Percentiles rank a stretch among this genome's conserved stretches.
These are phyloP conservation scores for Aelia acuminata DNA, from an alignment of 2,888 invertebrate species.

Conservation along the genomic window DNA sequence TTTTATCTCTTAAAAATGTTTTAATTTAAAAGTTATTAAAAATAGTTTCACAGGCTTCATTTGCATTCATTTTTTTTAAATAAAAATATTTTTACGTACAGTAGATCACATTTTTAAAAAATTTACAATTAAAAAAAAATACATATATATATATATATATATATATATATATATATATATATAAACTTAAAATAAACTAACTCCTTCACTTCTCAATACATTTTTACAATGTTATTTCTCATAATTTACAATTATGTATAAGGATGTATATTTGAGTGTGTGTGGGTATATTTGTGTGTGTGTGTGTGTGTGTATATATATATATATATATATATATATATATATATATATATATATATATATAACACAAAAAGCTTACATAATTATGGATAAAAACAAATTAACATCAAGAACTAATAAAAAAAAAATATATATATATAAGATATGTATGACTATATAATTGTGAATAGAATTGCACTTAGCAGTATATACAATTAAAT, in stretches of 20 bases:
- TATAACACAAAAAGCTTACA: background rate
- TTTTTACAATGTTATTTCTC: background rate
- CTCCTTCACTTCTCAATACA: slow-evolving; percentile 4
- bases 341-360: too few species aligned
- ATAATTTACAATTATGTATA: slow-evolving; percentile 26
- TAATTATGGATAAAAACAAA: background rate
- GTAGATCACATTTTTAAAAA: slow-evolving; percentile 29
- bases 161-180: slow-evolving; percentile 2
- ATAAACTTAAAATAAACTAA: slow-evolving; percentile 14
- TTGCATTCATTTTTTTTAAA: slow-evolving; percentile 11
- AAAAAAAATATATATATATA: background rate
- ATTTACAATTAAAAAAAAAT: slow-evolving; percentile 28
- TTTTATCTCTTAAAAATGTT: background rate
- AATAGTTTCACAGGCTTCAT: slow-evolving; percentile 31
- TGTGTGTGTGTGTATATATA: background rate
- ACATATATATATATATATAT: background rate
- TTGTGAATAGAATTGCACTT: slow-evolving; percentile 47
- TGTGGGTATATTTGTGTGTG: background rate
- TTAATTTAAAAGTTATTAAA: slow-evolving; percentile 44
- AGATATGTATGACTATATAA: slow-evolving; percentile 12
- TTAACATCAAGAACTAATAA: background rate
- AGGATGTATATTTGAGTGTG: background rate
- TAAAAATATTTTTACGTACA: slow-evolving; percentile 47
- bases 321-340: too few species aligned
- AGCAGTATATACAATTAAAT: slow-evolving; percentile 51